A percentile compares a stretch with the other conserved stretches of the same genome.
phyloP scores from a whole-genome alignment of 2,888 invertebrate genomes.

The Pyrrhosoma nymphula region DNA sequence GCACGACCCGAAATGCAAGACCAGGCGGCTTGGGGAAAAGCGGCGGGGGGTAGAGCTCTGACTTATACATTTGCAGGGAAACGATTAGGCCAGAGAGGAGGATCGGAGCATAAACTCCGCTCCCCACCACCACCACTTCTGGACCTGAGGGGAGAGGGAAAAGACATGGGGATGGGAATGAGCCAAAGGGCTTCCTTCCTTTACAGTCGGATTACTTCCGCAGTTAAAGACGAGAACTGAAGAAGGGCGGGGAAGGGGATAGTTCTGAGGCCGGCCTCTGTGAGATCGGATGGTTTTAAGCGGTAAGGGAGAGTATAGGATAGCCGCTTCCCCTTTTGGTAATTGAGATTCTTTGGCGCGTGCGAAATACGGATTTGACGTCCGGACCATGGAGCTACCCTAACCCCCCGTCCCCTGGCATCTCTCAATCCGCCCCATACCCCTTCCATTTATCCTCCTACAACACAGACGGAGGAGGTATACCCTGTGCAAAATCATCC shows the following conservation, averaged over 20 bases:
- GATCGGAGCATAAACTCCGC: slow-evolving; percentile 37
- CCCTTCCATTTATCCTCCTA: neutral
- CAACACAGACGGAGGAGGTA: neutral
- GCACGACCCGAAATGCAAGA: neutral
- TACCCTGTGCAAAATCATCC: neutral
- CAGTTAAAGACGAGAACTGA: slow-evolving; percentile 48
- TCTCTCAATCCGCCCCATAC: neutral
- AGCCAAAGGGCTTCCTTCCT: slow-evolving; percentile 23
- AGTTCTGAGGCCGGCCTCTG: slow-evolving; percentile 9
- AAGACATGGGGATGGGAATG: neutral
- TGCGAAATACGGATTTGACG: slow-evolving; percentile 65
- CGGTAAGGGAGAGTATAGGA: neutral
- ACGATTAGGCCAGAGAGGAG: slow-evolving; percentile 35
- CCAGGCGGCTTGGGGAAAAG: neutral
- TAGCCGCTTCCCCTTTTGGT: slow-evolving; percentile 24
- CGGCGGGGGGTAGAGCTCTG: neutral
- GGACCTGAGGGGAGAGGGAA: neutral
- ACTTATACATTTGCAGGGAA: slow-evolving; percentile 7
- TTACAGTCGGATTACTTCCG: slow-evolving; percentile 48
- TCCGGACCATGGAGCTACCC: neutral
- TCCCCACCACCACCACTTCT: neutral
- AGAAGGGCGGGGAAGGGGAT: slow-evolving; percentile 6
- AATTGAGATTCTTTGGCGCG: slow-evolving; percentile 62
- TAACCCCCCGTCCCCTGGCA: no score
- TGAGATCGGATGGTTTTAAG: slow-evolving; percentile 45